phyloP scores from a whole-genome alignment of 1,140 invertebrate genomes.

The Leptinotarsa lineolata region DNA sequence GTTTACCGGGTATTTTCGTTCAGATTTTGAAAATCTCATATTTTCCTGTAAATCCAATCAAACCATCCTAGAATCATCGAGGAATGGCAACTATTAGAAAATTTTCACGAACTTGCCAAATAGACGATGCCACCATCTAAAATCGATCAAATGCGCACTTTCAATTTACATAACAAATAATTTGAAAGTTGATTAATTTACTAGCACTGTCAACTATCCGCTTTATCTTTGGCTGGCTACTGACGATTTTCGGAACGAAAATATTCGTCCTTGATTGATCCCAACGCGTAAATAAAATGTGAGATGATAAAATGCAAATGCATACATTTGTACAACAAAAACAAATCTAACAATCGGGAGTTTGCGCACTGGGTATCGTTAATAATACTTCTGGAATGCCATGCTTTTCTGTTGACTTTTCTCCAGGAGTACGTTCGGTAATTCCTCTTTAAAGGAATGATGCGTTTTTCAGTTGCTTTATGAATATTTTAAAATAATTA shows the following conservation, averaged over 20 bases:
- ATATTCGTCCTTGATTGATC: conserved; percentile 2
- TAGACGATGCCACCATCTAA: not conserved
- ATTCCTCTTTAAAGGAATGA: too few species aligned
- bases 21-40: conserved; percentile 16
- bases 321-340: not conserved
- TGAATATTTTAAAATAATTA: too few species aligned
- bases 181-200: not conserved
- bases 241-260: conserved; percentile 2
- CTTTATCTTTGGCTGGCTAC: not conserved
- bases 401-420: too few species aligned
- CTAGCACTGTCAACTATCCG: not conserved
- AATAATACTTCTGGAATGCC: too few species aligned
- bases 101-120: not conserved
- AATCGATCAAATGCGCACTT: conserved; percentile 20
- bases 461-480: too few species aligned
- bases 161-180: not conserved
- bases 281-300: not conserved
- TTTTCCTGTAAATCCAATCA: not conserved
- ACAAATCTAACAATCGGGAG: not conserved
- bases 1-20: conserved; percentile 43
- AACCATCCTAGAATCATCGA: not conserved
- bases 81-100: not conserved
- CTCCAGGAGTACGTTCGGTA: too few species aligned
- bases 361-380: too few species aligned
- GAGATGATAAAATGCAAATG: too few species aligned